Base-by-base conservation (phyloP, 1,140 invertebrate genomes). In the Globodera rostochiensis region DNA sequence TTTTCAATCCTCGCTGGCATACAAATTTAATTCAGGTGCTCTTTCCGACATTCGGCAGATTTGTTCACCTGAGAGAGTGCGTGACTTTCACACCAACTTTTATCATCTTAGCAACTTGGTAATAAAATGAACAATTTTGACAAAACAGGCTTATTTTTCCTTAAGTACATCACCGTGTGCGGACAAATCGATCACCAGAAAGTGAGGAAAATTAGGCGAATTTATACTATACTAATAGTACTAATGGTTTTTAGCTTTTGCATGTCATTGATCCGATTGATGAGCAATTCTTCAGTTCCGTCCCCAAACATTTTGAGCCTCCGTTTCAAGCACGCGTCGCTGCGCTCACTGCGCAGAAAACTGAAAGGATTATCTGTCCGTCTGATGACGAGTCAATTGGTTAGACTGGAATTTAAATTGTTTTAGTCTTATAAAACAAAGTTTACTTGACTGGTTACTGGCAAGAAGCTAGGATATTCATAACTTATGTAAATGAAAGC, bases 61-160 rank as follows among this genome's bases (percentile, higher is more conserved):
- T 80, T 95, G 94, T 46, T 93, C 90, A 46, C 95, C 95, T 90
- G 91, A 92, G 81, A 95, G 96, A 92, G 94, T 96, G 45, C 92
- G 91, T 84, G 91, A 92, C 53, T 97, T 94, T 87, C 96, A 97
- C 88, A 93, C 93, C 86, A 91, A 94, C 75, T 96, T 94, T 91
- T 97, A 97, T 90, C 92, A 95, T 53, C 93, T 95, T n/a, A 94
- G 95, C 90, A 97, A 97, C 90, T 90, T 96, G 70, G 93, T 93
- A 82, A 90, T 5, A 94, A 95, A 80, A 93, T 96, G 75, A 93
- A 93, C 66, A 95, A 95, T 1, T 80, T 75, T 50, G 15, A 47
- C 19, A 25, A 79, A 79, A 49, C 4, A 6, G n/a, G n/a, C 6
- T 36, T 46, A 8, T 5, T n/a, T 57, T 13, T 19, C 49, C 45